A percentile compares a stretch with the other conserved stretches of the same genome.
Evolutionary conservation across 2,888 invertebrate species (phyloP).

Genomic region (Alviniconcha strummeri): DNA sequence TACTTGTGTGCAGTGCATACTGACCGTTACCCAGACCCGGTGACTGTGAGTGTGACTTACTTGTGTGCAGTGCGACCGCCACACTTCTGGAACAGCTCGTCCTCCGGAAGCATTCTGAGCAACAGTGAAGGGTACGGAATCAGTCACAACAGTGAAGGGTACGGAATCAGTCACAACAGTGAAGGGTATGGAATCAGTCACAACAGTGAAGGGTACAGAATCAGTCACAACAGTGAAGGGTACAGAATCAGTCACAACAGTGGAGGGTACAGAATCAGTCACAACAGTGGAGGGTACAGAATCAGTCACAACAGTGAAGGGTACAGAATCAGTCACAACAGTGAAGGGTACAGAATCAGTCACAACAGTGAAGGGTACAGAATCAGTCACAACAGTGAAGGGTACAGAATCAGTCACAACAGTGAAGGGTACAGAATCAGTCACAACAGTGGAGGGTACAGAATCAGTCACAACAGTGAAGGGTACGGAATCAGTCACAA

Average conservation of each 20-base stretch:
- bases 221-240: background rate
- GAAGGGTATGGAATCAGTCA: no score
- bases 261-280: no score
- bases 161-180: background rate
- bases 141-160: no score
- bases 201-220: background rate
- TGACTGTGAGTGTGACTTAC: slow-evolving; percentile 73
- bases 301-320: background rate
- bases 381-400: background rate
- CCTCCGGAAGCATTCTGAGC: slow-evolving; percentile 79
- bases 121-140: background rate
- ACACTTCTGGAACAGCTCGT: slow-evolving; percentile 86
- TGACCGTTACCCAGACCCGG: no score
- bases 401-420: background rate
- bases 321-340: background rate
- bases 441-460: background rate
- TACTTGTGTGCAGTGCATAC: no score
- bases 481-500: background rate
- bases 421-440: background rate
- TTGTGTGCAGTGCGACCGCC: slow-evolving; percentile 90
- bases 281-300: background rate
- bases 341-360: no score
- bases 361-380: background rate
- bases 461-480: background rate
- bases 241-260: background rate